Base-by-base conservation (phyloP, 92 coral and sea anemone species). In the Heteractis magnifica region DNA sequence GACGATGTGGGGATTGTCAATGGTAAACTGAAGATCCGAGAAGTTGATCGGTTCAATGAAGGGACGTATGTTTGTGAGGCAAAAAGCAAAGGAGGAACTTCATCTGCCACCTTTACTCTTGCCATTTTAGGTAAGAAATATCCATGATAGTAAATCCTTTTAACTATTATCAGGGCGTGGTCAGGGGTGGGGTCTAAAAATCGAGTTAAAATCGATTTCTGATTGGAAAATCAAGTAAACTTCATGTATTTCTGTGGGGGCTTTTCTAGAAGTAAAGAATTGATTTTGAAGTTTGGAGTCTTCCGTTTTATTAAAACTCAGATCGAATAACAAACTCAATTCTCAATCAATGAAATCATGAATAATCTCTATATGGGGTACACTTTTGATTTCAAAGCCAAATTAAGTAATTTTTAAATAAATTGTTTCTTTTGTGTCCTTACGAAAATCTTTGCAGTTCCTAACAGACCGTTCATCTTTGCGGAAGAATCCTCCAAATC, bases 11-110 rank as follows among this genome's bases (percentile, higher is more conserved):
- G 92, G 41, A 79, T 87, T 6, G 89, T 59, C n/a, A 23, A 76
- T 58, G 91, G 92, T 11, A 64, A 86, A 14, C 77, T 94, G 74
- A 53, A 20, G 53, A 94, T 94, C 72, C 83, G 91, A 48, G 79
- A 76, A 52, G 71, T 86, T 44, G 86, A 76, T 87, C 91, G 93
- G 52, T 94, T 87, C 49, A 94, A 92, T 52, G 95, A 94, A 72
- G 98, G 95, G 6, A 86, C 75, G 20, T 94, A 85, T 81, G 77
- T 86, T 0, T 94, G 98, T 23, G 77, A 79, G 53, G 95, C 98
- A 2, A 82, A 77, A 21, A 89, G 80, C 79, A 8, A 44, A 4
- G 88, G 56, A 16, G 95, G 93, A 49, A 77, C 75, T 5, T 73
- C 87, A 10, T 55, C 80, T 68, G 98, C 93, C 10, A 13, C 60